Conservation (phyloP, 2,888 invertebrate species). For the Acronicta psi region DNA sequence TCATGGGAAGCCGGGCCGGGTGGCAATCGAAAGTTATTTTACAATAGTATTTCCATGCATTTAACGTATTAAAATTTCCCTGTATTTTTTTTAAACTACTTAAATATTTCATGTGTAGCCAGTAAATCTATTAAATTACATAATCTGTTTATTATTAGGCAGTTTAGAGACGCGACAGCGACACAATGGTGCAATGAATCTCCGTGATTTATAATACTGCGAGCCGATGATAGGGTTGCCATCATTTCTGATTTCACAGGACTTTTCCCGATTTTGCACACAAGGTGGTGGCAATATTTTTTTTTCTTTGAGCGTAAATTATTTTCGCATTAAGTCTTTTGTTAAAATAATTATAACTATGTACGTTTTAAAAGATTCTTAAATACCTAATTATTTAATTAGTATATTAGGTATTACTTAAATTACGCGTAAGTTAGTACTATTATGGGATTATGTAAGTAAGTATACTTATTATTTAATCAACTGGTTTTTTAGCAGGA, state of each 20-base stretch:
- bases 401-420: no score
- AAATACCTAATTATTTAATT: no score
- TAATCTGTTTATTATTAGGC: slow-evolving; percentile 68
- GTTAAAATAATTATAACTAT: no score
- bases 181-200: slow-evolving; percentile 73
- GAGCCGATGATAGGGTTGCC: slow-evolving; percentile 46
- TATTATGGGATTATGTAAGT: no score
- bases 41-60: no score
- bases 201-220: slow-evolving; percentile 63
- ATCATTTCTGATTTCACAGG: slow-evolving; percentile 28
- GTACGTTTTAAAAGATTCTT: no score
- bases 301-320: no score
- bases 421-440: no score
- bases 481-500: slow-evolving; percentile 17
- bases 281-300: background rate
- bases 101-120: slow-evolving; percentile 46
- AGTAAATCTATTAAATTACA: slow-evolving; percentile 64
- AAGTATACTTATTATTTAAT: slow-evolving; percentile 16
- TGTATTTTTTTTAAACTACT: slow-evolving; percentile 24
- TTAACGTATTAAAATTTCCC: background rate
- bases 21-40: no score
- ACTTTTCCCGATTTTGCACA: slow-evolving; percentile 9
- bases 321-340: no score
- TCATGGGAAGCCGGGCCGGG: no score
- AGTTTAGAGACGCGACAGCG: slow-evolving; percentile 57